Evolutionary conservation across 1,140 invertebrate genomes (phyloP).

Genomic region (Caenorhabditis remanei): DNA sequence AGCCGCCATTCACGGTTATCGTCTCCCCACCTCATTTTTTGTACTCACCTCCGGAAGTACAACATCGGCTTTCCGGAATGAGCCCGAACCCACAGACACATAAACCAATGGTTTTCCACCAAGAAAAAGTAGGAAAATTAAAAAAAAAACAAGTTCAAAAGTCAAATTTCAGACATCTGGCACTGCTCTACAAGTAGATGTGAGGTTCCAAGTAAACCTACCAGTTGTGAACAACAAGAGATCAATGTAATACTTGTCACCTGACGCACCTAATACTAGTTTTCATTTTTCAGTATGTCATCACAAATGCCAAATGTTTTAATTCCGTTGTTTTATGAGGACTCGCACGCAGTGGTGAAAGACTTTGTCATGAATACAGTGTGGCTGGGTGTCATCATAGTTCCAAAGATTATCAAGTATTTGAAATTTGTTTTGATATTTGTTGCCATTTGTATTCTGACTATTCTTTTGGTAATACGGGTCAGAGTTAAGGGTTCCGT

Average conservation of each 20-base stretch:
- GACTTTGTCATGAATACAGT: constrained; percentile 28
- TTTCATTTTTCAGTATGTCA: constrained; percentile 25
- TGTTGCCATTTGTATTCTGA: neutral
- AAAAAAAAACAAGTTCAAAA: no score
- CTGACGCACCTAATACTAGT: neutral
- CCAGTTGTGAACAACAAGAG: constrained; percentile 35
- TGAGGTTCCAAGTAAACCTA: constrained; percentile 62
- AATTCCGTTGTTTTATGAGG: neutral
- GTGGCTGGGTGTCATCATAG: constrained; percentile 16
- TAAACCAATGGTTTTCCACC: constrained; percentile 59
- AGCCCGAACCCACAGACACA: constrained; percentile 54
- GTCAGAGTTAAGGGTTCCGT: constrained; percentile 9
- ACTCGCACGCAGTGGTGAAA: neutral
- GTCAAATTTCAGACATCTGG: constrained; percentile 57
- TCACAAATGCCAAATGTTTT: constrained; percentile 25
- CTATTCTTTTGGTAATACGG: neutral
- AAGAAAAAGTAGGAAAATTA: constrained; percentile 56
- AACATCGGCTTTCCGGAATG: constrained; percentile 55
- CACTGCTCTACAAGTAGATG: constrained; percentile 54
- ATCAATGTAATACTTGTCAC: neutral
- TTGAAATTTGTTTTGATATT: constrained; percentile 36
- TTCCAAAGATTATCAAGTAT: constrained; percentile 18
- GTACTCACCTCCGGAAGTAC: constrained; percentile 57
- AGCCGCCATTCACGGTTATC: constrained; percentile 61
- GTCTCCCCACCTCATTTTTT: constrained; percentile 62